These are phyloP conservation scores for Sphyrna mokarran DNA, from an alignment of 2,113 vertebrate genomes.

Conservation along the genomic window DNA sequence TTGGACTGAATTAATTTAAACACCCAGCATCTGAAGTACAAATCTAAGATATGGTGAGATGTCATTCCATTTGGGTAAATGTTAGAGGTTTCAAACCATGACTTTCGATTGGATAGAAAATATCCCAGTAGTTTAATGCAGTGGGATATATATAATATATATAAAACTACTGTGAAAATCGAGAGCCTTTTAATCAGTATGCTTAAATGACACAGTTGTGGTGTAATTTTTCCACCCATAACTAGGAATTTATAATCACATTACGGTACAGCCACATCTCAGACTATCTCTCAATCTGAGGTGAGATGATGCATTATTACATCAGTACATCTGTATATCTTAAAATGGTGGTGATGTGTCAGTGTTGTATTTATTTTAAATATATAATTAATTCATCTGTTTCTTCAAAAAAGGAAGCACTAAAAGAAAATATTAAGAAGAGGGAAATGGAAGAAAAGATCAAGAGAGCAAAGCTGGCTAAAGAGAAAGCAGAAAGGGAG, in stretches of 20 bases:
- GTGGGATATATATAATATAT: neutral
- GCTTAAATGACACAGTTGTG: neutral
- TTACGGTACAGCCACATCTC: neutral
- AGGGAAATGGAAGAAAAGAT: constrained; percentile 93
- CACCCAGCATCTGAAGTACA: neutral
- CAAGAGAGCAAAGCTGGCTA: constrained; percentile 89
- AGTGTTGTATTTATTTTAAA: neutral
- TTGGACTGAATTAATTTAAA: neutral
- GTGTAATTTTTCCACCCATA: neutral
- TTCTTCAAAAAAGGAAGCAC: constrained; percentile 66
- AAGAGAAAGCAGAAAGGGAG: constrained; percentile 94
- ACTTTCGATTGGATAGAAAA: neutral
- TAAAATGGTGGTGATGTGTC: neutral
- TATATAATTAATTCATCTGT: constrained; percentile 37
- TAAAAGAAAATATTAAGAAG: constrained; percentile 94
- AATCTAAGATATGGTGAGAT: neutral
- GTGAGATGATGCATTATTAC: neutral
- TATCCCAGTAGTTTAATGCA: neutral
- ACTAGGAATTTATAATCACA: neutral
- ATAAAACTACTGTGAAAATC: neutral
- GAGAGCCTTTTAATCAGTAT: neutral
- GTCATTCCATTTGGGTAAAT: neutral
- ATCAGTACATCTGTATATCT: neutral
- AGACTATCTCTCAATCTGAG: neutral
- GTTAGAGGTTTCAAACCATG: too few species aligned